Conservation (phyloP, 2,113 vertebrate genomes). For the Melanerpes formicivorus region DNA sequence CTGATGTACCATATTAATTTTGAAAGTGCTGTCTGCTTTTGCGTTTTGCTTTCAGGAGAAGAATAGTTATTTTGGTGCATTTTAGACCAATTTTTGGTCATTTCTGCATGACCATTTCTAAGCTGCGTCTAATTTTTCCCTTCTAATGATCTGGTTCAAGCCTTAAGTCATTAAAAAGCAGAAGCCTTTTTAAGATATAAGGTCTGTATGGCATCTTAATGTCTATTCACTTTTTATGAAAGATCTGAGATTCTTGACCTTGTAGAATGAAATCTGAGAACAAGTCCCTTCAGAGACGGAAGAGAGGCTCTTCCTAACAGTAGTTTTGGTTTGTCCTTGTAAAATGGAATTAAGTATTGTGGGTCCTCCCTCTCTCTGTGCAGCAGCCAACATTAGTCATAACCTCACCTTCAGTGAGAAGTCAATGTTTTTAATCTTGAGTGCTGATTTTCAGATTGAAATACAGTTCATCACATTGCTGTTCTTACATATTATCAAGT, state of each 20-base stretch:
- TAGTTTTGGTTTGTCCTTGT: not conserved
- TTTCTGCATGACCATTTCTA: not conserved
- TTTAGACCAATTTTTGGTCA: not conserved
- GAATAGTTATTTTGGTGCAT: not conserved
- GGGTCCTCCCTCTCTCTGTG: not conserved
- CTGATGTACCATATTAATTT: not conserved
- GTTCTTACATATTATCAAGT: not conserved
- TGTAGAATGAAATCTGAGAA: not conserved
- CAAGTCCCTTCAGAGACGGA: not conserved
- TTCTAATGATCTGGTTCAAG: not conserved
- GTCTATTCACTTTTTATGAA: not conserved
- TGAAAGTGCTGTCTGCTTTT: not conserved
- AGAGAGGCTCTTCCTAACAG: not conserved
- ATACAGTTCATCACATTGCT: not conserved
- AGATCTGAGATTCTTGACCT: not conserved
- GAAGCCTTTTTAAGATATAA: not conserved
- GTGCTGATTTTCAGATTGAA: conserved; percentile 29
- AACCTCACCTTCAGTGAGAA: not conserved
- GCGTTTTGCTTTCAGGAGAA: not conserved
- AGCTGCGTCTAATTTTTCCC: not conserved
- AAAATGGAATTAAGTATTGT: not conserved
- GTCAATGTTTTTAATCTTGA: not conserved
- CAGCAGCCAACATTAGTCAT: not conserved
- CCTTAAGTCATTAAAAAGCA: not conserved
- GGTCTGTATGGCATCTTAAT: not conserved